phyloP scores from a whole-genome alignment of 2,113 vertebrate genomes.

The Alectura lathami region DNA sequence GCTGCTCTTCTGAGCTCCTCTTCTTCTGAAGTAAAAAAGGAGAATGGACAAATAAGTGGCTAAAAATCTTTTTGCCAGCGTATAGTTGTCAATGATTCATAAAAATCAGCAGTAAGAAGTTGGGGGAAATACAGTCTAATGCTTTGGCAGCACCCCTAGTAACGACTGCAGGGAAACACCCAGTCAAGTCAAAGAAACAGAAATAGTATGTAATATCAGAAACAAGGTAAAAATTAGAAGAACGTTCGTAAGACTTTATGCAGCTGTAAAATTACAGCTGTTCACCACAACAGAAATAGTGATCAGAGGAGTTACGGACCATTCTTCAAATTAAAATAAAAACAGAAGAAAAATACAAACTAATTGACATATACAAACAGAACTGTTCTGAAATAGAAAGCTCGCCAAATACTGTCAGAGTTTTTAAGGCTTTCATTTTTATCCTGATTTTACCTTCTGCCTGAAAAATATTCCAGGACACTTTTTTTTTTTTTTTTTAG shows the following conservation, averaged over 20 bases:
- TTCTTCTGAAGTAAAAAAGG: conserved; percentile 79
- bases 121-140: conserved; percentile 20
- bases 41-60: conserved; percentile 70
- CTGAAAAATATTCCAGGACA: neutral
- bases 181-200: neutral
- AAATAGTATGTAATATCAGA: neutral
- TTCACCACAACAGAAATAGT: neutral
- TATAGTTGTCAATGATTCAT: conserved; percentile 37
- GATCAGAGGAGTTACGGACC: neutral
- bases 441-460: neutral
- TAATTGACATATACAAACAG: neutral
- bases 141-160: conserved; percentile 18
- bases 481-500: neutral
- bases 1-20: conserved; percentile 84
- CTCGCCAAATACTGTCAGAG: too few species aligned
- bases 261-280: neutral
- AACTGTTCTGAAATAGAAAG: conserved; percentile 3
- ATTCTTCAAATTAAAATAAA: neutral
- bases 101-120: conserved; percentile 46
- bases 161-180: neutral
- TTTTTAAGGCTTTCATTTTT: neutral
- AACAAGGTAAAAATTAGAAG: neutral
- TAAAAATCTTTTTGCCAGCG: conserved; percentile 44
- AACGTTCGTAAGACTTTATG: neutral
- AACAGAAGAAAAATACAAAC: neutral